Percentiles rank a stretch among this genome's conserved stretches.
Conservation (phyloP, 1,140 invertebrate species). For the Ylistrum balloti region DNA sequence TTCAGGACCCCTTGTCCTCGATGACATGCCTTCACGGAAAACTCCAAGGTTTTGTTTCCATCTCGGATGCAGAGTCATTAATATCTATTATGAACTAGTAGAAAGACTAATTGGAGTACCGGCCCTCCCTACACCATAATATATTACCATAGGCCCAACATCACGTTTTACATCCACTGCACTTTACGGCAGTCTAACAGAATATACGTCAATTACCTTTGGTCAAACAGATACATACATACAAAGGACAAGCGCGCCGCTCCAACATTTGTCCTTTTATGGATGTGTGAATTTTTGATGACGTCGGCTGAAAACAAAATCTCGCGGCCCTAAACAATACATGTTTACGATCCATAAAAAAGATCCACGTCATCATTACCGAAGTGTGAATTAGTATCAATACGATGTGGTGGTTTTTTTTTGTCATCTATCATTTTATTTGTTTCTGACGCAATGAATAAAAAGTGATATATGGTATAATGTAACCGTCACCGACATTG, state of each 20-base stretch:
- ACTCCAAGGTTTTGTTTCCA: not conserved
- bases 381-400: too few relatives aligned
- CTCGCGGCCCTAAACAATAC: too few relatives aligned
- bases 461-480: too few relatives aligned
- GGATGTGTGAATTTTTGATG: too few relatives aligned
- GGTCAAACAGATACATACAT: not conserved
- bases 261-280: too few relatives aligned
- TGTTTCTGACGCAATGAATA: too few relatives aligned
- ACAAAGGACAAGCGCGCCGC: not conserved
- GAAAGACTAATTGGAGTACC: conserved; percentile 2
- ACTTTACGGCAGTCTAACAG: not conserved
- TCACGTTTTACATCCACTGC: not conserved
- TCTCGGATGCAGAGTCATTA: not conserved
- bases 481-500: too few relatives aligned
- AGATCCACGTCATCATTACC: too few relatives aligned
- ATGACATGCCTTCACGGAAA: not conserved
- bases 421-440: too few relatives aligned
- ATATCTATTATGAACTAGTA: not conserved
- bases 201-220: not conserved
- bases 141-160: not conserved
- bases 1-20: not conserved
- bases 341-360: too few relatives aligned
- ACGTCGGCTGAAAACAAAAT: too few relatives aligned
- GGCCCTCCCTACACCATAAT: not conserved
- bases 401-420: too few relatives aligned